Evolutionary conservation across 2,888 invertebrate genomes (phyloP).

Genomic region (Caenorhabditis doughertyi): DNA sequence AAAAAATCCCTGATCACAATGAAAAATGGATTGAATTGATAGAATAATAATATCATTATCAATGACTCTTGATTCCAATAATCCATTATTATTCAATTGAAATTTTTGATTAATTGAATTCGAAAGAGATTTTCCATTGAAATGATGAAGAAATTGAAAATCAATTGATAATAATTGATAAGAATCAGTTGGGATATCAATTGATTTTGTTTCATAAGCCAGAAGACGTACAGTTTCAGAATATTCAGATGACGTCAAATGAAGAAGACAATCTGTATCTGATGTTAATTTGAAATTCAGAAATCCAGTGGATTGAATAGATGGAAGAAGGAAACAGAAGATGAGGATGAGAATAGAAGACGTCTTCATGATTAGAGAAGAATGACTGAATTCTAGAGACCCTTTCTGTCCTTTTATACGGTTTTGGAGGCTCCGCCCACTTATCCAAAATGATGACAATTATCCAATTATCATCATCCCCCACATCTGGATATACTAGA

Average conservation of each 20-base stretch:
- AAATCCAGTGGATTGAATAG: background rate
- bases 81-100: conserved; percentile 27
- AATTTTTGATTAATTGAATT: background rate
- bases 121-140: conserved; percentile 13
- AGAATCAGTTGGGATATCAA: background rate
- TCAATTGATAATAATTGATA: background rate
- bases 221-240: conserved; percentile 41
- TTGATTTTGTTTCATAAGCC: conserved; percentile 23
- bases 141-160: conserved; percentile 38
- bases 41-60: conserved; percentile 25
- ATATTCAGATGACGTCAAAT: conserved; percentile 15
- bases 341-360: no score
- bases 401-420: no score
- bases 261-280: conserved; percentile 42
- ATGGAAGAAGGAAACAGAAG: no score
- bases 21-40: conserved; percentile 24
- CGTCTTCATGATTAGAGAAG: background rate
- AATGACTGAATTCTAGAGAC: no score
- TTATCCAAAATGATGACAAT: no score
- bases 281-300: conserved; percentile 3
- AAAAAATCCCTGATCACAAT: conserved; percentile 37
- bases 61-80: conserved; percentile 9
- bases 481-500: no score
- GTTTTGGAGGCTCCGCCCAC: no score
- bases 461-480: no score